These are phyloP conservation scores for Cephus sareptanus DNA, from an alignment of 2,888 invertebrate species.

Conservation along the genomic window DNA sequence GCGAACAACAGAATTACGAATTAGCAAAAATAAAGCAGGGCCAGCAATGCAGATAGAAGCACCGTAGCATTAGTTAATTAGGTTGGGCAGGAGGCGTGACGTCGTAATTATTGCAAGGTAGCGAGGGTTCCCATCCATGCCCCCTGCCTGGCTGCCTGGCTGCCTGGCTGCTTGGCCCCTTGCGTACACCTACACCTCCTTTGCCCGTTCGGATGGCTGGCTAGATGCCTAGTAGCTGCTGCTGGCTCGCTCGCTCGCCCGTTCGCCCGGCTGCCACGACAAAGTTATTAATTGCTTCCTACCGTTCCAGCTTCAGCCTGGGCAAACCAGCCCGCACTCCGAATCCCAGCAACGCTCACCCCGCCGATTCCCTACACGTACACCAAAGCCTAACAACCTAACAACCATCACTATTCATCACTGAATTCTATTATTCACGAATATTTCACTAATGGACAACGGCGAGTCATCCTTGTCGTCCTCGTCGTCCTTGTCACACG, in stretches of 20 bases:
- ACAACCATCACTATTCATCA: constrained; percentile 49
- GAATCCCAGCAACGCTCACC: neutral
- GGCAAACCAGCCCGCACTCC: constrained; percentile 40
- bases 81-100: constrained; percentile 62
- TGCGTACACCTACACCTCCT: constrained; percentile 23
- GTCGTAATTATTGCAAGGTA: constrained; percentile 64
- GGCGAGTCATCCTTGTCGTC: neutral
- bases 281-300: constrained; percentile 65
- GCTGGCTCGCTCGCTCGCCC: constrained; percentile 2
- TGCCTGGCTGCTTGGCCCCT: constrained; percentile 3
- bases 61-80: constrained; percentile 57
- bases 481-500: neutral
- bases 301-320: constrained; percentile 52
- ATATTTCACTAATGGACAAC: constrained; percentile 35
- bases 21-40: constrained; percentile 31
- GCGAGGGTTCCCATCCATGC: constrained; percentile 38
- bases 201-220: constrained; percentile 23
- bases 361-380: constrained; percentile 19
- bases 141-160: constrained; percentile 17
- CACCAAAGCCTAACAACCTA: constrained; percentile 25
- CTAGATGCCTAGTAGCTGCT: constrained; percentile 27
- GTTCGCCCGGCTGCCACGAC: constrained; percentile 55
- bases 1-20: constrained; percentile 32
- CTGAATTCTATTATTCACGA: constrained; percentile 40
- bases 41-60: constrained; percentile 14